Evolutionary conservation across 2,888 invertebrate genomes (phyloP).

Genomic region (Sericinus montela): DNA sequence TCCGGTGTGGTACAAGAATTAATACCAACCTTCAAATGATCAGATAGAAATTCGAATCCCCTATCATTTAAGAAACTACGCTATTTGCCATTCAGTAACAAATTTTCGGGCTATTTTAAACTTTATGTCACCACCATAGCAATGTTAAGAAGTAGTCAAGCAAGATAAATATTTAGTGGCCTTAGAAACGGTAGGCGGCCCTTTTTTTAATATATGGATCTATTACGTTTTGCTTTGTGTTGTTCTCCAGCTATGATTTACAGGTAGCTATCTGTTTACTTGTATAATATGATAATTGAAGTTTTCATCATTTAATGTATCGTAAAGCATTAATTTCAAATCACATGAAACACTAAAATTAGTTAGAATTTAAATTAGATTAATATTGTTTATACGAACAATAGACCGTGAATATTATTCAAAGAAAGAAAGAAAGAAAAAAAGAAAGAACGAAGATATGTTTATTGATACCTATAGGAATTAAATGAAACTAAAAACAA

Average conservation of each 20-base stretch:
- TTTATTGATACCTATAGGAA: no score
- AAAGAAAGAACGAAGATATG: no score
- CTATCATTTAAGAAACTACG: slow-evolving; percentile 12
- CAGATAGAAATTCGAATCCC: slow-evolving; percentile 16
- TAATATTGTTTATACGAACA: no score
- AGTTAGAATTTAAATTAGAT: no score
- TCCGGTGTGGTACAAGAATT: slow-evolving; percentile 8
- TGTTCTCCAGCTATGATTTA: slow-evolving; percentile 39
- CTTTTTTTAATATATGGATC: slow-evolving; percentile 67
- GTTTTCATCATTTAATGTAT: background rate
- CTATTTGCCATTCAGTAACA: slow-evolving; percentile 2
- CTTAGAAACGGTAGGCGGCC: slow-evolving; percentile 38
- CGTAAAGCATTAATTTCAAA: no score
- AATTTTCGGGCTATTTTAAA: slow-evolving; percentile 30
- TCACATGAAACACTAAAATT: no score
- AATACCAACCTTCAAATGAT: slow-evolving; percentile 13
- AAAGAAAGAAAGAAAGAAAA: no score
- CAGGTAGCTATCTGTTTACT: slow-evolving; percentile 40
- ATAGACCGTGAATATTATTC: no score
- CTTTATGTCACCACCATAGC: slow-evolving; percentile 34
- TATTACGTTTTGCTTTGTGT: slow-evolving; percentile 58
- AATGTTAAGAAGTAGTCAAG: slow-evolving; percentile 22
- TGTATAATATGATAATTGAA: background rate
- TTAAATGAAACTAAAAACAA: no score
- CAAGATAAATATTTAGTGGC: slow-evolving; percentile 27